Evolutionary conservation across 2,888 invertebrate genomes (phyloP).

Genomic region (Netelia inedita): DNA sequence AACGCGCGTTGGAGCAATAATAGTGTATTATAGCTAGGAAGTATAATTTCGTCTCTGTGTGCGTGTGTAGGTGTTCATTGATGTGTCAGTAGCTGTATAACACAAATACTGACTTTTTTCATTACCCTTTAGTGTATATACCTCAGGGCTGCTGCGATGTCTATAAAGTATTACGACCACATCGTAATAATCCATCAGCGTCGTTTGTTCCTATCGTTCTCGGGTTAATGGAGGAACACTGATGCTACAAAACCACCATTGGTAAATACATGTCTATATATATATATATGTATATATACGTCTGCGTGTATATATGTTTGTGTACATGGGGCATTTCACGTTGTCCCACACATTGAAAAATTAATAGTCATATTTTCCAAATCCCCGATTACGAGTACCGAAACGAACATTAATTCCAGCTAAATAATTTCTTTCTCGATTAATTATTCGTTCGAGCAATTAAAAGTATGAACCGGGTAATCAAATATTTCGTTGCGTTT

Average conservation of each 20-base stretch:
- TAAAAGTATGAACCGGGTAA: no score
- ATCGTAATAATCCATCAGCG: constrained; percentile 26
- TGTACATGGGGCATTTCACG: no score
- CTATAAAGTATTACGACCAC: constrained; percentile 8
- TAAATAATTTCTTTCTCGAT: no score
- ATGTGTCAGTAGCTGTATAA: not conserved
- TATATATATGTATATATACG: not conserved
- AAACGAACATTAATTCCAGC: no score
- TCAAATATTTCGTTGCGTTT: no score
- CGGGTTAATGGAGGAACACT: constrained; percentile 52
- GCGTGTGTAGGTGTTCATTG: not conserved
- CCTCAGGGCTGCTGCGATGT: not conserved
- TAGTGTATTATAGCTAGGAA: not conserved
- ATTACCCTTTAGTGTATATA: not conserved
- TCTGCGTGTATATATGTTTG: no score
- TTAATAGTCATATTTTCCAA: no score
- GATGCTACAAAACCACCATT: constrained; percentile 22
- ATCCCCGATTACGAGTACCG: no score
- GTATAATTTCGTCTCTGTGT: not conserved
- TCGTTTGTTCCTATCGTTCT: constrained; percentile 21
- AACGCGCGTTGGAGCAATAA: not conserved
- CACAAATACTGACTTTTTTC: not conserved
- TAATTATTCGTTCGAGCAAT: no score
- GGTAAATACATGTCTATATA: not conserved
- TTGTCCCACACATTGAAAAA: no score